A percentile compares a stretch with the other conserved stretches of the same genome.
Evolutionary conservation across 92 coral and sea anemone species (phyloP).

Genomic region (Heliopora coerulea): DNA sequence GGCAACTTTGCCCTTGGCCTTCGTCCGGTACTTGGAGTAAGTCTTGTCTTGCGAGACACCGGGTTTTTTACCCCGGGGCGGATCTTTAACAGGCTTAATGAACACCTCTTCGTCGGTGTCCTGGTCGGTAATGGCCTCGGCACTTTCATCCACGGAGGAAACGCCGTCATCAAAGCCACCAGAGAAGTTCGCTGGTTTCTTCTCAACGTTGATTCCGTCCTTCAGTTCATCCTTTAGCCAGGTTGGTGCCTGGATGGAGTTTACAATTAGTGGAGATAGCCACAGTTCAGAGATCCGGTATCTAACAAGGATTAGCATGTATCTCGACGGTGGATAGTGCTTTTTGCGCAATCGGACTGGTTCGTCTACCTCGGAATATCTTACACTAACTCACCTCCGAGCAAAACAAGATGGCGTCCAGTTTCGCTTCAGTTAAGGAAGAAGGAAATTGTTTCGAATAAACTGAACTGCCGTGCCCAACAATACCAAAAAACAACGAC

Average conservation of each 20-base stretch:
- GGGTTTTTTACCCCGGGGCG: conserved; percentile 38
- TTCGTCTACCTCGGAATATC: too few relatives aligned
- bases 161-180: conserved; percentile 18
- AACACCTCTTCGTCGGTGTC: conserved; percentile 78
- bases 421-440: too few relatives aligned
- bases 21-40: conserved; percentile 56
- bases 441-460: too few relatives aligned
- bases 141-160: conserved; percentile 39
- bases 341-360: too few relatives aligned
- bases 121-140: conserved; percentile 56
- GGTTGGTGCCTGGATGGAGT: conserved; percentile 89
- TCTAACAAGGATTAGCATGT: too few relatives aligned
- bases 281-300: too few relatives aligned
- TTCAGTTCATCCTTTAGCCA: conserved; percentile 90
- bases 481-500: too few relatives aligned
- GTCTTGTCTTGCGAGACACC: conserved; percentile 39
- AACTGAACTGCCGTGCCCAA: too few relatives aligned
- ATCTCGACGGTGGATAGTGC: too few relatives aligned
- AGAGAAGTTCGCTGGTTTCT: not conserved
- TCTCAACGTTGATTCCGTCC: conserved; percentile 63
- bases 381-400: too few relatives aligned
- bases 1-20: conserved; percentile 67
- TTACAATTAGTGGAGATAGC: too few relatives aligned
- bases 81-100: conserved; percentile 37
- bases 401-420: too few relatives aligned